A percentile compares a stretch with the other conserved stretches of the same genome.
These are phyloP conservation scores for Conus canariensis DNA, from an alignment of 2,888 invertebrate genomes.

Conservation along the genomic window DNA sequence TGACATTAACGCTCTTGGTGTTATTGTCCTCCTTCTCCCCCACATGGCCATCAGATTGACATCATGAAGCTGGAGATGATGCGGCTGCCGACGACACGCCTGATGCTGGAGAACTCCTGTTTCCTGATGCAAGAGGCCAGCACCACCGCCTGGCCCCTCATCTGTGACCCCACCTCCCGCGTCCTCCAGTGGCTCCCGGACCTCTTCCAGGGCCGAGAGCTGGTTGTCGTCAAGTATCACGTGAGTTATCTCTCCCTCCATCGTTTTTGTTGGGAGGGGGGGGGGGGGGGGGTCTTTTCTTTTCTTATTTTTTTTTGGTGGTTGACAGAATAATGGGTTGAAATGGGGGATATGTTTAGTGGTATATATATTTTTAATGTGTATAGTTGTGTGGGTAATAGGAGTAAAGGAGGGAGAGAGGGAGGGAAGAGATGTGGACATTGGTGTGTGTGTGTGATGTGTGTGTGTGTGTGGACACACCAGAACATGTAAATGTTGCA, in stretches of 20 bases:
- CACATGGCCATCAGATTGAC: conserved; percentile 61
- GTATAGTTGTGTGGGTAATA: too few relatives aligned
- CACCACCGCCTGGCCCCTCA: conserved; percentile 76
- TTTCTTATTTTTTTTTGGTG: background rate
- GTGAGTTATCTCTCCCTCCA: conserved; percentile 55
- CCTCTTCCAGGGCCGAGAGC: conserved; percentile 65
- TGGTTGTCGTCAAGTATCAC: conserved; percentile 74
- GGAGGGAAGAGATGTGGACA: too few relatives aligned
- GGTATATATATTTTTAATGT: too few relatives aligned
- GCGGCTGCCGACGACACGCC: conserved; percentile 70
- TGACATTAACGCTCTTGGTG: too few relatives aligned
- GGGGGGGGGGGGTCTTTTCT: conserved; percentile 44
- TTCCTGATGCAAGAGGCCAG: conserved; percentile 77
- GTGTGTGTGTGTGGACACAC: background rate
- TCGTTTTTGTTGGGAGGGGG: too few relatives aligned
- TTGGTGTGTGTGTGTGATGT: background rate
- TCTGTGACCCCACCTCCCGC: conserved; percentile 76
- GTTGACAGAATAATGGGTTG: too few relatives aligned
- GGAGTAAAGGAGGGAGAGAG: background rate
- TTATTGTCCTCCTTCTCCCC: too few relatives aligned
- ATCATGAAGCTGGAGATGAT: conserved; percentile 72
- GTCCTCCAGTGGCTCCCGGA: conserved; percentile 74
- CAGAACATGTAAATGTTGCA: background rate
- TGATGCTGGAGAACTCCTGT: conserved; percentile 77
- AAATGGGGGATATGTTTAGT: too few relatives aligned